Conservation (phyloP, 2,113 vertebrate genomes). For the Grus americana region DNA sequence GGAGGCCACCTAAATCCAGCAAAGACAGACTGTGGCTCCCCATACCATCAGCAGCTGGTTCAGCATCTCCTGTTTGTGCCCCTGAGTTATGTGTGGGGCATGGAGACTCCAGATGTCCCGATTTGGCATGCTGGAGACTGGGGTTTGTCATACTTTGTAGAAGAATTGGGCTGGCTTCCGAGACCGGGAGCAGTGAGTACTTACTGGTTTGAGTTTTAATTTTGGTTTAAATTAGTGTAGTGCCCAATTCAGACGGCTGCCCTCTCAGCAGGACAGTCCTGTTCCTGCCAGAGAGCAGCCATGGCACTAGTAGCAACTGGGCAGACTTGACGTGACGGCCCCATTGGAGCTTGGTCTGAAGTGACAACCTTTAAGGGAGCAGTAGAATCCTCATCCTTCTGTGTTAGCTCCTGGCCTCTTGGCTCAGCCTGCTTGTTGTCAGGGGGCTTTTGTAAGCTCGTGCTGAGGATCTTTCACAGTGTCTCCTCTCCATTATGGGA, state of each 20-base stretch:
- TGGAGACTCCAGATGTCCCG: background rate
- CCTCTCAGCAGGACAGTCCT: background rate
- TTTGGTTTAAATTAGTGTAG: background rate
- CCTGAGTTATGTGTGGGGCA: background rate
- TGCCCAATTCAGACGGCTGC: background rate
- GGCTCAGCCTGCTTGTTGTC: background rate
- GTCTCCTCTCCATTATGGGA: background rate
- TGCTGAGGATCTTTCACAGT: background rate
- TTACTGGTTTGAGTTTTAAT: background rate
- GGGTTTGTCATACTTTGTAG: background rate
- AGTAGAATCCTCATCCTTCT: rapidly evolving
- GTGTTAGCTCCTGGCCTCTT: background rate
- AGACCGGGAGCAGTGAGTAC: background rate
- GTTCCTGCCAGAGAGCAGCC: background rate
- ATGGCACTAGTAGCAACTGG: background rate
- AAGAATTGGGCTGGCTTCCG: background rate
- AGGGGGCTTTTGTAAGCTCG: background rate
- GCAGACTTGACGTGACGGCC: background rate
- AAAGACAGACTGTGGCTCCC: background rate
- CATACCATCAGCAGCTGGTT: background rate
- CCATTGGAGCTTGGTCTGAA: background rate
- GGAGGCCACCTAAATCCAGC: background rate
- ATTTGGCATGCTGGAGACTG: background rate
- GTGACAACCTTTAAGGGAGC: background rate
- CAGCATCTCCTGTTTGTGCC: background rate